Conservation (phyloP, 92 coral and sea anemone species). For the Actinostola sp. region DNA sequence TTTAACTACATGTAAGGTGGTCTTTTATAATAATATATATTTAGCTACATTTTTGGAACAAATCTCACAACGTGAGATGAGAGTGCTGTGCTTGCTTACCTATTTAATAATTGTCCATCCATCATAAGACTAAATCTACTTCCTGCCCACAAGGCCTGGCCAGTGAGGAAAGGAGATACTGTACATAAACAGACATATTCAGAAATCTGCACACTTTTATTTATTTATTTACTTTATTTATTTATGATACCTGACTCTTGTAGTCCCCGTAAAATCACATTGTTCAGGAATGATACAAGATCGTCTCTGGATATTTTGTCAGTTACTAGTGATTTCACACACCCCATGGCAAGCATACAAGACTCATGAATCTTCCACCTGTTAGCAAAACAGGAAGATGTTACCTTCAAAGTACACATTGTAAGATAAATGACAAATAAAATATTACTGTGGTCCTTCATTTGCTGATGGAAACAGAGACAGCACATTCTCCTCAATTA, state of each 20-base stretch:
- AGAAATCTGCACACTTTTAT: not conserved
- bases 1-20: too few species aligned
- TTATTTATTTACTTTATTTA: too few species aligned
- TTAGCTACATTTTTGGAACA: too few species aligned
- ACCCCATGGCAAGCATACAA: conserved; percentile 97
- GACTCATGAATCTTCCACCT: conserved; percentile 99
- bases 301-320: conserved; percentile 88
- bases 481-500: too few species aligned
- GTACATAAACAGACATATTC: conserved; percentile 5
- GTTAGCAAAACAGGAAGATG: too few species aligned
- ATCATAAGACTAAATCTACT: conserved; percentile 89
- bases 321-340: conserved; percentile 84
- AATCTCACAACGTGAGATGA: too few species aligned
- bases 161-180: conserved; percentile 97
- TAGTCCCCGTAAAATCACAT: conserved; percentile 86
- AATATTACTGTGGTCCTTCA: too few species aligned
- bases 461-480: too few species aligned
- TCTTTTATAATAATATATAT: too few species aligned
- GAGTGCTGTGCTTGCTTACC: too few species aligned
- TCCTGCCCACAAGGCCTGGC: conserved; percentile 97
- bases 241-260: conserved; percentile 74
- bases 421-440: too few species aligned
- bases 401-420: too few species aligned
- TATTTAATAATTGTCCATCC: conserved; percentile 77
- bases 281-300: conserved; percentile 79